A percentile compares a stretch with the other conserved stretches of the same genome.
Evolutionary conservation across 2,888 invertebrate genomes (phyloP).

Genomic region (Poecilobothrus nobilitatus): DNA sequence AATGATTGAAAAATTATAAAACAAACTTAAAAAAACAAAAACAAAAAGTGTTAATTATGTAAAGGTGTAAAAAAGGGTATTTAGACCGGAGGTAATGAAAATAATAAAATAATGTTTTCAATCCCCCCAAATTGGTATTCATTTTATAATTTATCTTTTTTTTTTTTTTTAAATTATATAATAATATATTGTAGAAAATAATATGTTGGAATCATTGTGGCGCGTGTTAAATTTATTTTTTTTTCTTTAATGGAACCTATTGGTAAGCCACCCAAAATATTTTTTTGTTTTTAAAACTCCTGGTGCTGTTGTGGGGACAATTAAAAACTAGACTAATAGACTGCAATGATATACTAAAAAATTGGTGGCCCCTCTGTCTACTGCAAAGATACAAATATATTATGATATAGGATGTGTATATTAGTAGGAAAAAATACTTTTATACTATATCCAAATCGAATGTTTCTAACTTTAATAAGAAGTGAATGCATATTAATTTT

Average conservation of each 20-base stretch:
- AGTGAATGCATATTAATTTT: too few relatives aligned
- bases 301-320: not conserved
- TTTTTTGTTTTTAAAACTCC: too few relatives aligned
- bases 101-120: not conserved
- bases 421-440: too few relatives aligned
- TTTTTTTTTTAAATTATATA: too few relatives aligned
- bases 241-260: not conserved
- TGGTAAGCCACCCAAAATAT: too few relatives aligned
- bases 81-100: constrained; percentile 1
- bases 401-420: too few relatives aligned
- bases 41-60: not conserved
- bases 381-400: too few relatives aligned
- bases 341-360: not conserved
- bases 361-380: not conserved
- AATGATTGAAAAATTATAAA: not conserved
- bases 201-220: not conserved
- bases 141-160: too few relatives aligned
- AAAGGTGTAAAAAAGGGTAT: not conserved
- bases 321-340: not conserved
- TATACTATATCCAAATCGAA: too few relatives aligned
- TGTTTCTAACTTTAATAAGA: too few relatives aligned
- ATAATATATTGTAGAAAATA: too few relatives aligned
- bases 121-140: too few relatives aligned
- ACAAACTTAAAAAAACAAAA: not conserved
- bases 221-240: not conserved